A percentile compares a stretch with the other conserved stretches of the same genome.
Evolutionary conservation across 2,797 vertebrate genomes (phyloP).

Genomic region (Notamacropus eugenii): DNA sequence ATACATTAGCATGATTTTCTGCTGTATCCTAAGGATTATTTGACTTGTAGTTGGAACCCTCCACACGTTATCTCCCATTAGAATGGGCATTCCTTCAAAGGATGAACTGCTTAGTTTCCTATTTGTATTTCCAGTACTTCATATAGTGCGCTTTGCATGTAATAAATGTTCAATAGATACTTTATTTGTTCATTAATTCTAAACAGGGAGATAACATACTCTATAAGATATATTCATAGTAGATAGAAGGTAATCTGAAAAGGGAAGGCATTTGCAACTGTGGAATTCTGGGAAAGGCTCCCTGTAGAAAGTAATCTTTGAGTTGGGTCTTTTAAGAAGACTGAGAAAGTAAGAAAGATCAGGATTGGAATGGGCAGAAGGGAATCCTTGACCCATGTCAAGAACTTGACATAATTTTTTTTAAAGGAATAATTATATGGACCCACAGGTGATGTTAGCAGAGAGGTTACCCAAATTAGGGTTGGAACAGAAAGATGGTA

Average conservation of each 20-base stretch:
- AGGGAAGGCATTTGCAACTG: not conserved
- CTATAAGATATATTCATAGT: not conserved
- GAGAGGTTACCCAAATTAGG: too few species aligned
- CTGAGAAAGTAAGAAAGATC: not conserved
- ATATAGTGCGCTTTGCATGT: not conserved
- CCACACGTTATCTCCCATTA: not conserved
- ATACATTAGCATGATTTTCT: not conserved
- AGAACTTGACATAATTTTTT: too few species aligned
- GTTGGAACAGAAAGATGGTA: too few species aligned
- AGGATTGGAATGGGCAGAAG: not conserved
- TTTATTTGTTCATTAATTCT: not conserved
- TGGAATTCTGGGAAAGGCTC: not conserved
- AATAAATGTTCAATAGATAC: not conserved
- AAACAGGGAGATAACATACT: not conserved
- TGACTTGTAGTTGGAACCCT: not conserved
- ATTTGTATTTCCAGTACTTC: not conserved
- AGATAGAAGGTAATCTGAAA: not conserved
- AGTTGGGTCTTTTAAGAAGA: not conserved
- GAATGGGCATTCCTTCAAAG: not conserved
- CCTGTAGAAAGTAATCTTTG: not conserved
- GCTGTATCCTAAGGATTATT: not conserved
- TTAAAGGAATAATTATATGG: too few species aligned
- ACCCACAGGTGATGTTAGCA: too few species aligned
- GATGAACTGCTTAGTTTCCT: not conserved
- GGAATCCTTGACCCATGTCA: not conserved